Evolutionary conservation across 2,113 vertebrate species (phyloP), one percentile per base, ranked within the genome.

Genomic region (Sphaerodactylus townsendi): DNA sequence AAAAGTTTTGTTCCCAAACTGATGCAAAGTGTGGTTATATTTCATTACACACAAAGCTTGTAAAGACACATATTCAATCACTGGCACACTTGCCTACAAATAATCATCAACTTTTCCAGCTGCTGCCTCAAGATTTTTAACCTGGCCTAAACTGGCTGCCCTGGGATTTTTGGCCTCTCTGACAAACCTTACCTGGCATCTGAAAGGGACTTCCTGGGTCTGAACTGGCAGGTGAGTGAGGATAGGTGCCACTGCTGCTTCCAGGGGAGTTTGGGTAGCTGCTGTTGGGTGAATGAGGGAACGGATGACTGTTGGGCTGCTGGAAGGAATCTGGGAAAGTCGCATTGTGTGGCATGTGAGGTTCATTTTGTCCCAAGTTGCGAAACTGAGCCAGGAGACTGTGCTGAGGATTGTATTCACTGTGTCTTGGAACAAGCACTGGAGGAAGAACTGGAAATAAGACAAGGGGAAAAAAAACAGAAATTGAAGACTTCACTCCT

Each of bases 331-430:
- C 98, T 0, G 98, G 99, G 88, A 98, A 99, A 75, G 98, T 99
- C 89, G 98, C 98, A 0, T 99, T 99, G 95, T 98, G 98, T 0
- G 98, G 98, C 98, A 99, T 99, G 95, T 98, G 97, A 2, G 98
- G 98, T 94, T 99, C 99, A 0, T 97, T 98, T 79, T 99, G 98
- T 28, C 98, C 96, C 78, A 99, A 95, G 94, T 98, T 99, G 86
- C 98, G 98, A 94, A 99, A 99, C 77, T 99, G 98, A 59, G 99
- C 98, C 92, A 99, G 85, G 92, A 99, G 98, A 83, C 98, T 98
- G 93, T 99, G 98, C 95, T 99, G 99, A 87, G 99, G 97, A 37
- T 99, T 99, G 93, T 99, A 99, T 93, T 99, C 99, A 0, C 98
- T 99, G 96, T 99, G 99, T 92, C 98, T 96, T 2, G 99, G 98